These are phyloP conservation scores for Oncorhynchus keta DNA, from an alignment of 2,113 vertebrate species.

Conservation along the genomic window DNA sequence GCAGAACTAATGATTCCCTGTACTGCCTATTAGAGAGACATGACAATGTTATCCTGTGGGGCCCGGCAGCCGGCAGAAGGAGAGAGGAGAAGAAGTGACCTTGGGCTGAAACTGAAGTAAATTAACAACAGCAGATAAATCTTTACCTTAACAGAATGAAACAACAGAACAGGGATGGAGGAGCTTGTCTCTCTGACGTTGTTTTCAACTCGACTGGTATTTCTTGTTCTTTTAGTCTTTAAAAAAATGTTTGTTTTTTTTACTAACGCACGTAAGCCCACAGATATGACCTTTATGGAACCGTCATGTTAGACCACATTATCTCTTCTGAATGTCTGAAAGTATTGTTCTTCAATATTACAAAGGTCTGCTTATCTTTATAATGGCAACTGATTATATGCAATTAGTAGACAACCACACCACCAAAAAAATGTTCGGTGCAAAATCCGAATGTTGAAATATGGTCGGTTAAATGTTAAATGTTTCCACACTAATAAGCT, in stretches of 20 bases:
- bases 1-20: conserved; percentile 94
- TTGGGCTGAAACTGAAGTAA: conserved; percentile 92
- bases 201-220: background rate
- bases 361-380: no score
- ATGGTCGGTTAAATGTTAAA: no score
- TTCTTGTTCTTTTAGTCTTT: background rate
- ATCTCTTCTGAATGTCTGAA: background rate
- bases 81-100: conserved; percentile 81
- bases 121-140: conserved; percentile 97
- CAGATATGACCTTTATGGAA: conserved; percentile 10
- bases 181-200: conserved; percentile 56
- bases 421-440: no score
- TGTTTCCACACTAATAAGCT: no score
- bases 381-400: no score
- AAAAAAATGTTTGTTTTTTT: accelerated
- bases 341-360: no score
- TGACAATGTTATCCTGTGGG: conserved; percentile 95
- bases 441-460: no score
- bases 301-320: background rate
- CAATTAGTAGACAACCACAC: no score
- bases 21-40: conserved; percentile 96
- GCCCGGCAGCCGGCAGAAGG: conserved; percentile 21
- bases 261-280: background rate
- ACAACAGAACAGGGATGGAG: conserved; percentile 74
- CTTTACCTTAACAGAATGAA: conserved; percentile 96